Base-by-base conservation (phyloP, 2,113 vertebrate genomes). In the Vimba vimba region DNA sequence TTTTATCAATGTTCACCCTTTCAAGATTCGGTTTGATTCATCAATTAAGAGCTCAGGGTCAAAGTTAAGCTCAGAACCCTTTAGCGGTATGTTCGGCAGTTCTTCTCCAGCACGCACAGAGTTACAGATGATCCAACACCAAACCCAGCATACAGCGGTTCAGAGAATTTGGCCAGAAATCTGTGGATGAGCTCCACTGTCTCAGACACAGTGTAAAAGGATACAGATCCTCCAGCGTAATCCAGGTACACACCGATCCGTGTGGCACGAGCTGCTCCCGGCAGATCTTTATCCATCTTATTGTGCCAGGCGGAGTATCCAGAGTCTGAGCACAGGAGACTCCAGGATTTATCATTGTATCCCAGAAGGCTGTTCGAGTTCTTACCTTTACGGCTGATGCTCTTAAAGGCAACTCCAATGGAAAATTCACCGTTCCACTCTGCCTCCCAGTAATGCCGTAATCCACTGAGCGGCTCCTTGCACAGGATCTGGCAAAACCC, bases 391-490 rank as follows among this genome's bases (percentile, higher is more conserved):
- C 95, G 91, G 0, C 91, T 86, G 62, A 99, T 97, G 8, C 92
- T 92, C 0, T 64, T 92, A 86, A 97, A 99, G 39, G 97, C 94
- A 19, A 98, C 90, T 0, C 98, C 98, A 11, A 98, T 88, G 1
- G 96, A 95, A 87, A 97, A 94, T 0, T 97, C 96, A 33, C 93
- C 93, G 3, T 93, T 95, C 82, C 95, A 89, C 82, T 91, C 92
- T 0, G 95, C 95, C 91, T 99, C 98, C 98, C 98, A 99, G 94
- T 99, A 99, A 91, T 97, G 96, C 4, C 89, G 94, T 69, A 96
- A 96, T 0, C 90, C 90, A 52, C 79, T 88, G 52, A 96, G 94
- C 12, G 95, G 87, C 92, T 98, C 95, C 0, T 30, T 76, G 45
- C 97, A 99, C 83, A 96, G 93, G 43, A 96, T 95, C 93, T 99